Conservation (phyloP, 2,888 invertebrate species). For the Drosophila birchii region DNA sequence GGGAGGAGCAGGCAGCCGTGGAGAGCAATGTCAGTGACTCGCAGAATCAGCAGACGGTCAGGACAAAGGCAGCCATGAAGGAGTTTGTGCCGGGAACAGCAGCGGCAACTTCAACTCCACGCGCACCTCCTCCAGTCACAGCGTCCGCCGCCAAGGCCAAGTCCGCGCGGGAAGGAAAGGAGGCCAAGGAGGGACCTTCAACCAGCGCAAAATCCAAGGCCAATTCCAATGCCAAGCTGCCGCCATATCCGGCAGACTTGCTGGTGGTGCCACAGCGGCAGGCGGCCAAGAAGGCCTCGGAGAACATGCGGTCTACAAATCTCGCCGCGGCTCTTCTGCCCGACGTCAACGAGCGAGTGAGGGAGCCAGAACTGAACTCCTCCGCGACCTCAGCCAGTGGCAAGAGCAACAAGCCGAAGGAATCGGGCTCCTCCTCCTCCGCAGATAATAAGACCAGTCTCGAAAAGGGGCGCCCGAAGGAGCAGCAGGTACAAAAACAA, state of each 20-base stretch:
- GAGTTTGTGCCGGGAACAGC: conserved; percentile 88
- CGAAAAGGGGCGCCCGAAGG: conserved; percentile 69
- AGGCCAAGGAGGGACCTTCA: conserved; percentile 21
- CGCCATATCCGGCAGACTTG: conserved; percentile 89
- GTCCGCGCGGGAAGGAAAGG: conserved; percentile 32
- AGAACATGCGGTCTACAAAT: conserved; percentile 91
- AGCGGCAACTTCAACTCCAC: conserved; percentile 23
- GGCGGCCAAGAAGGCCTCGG: conserved; percentile 95
- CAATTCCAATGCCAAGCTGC: conserved; percentile 25
- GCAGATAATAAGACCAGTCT: conserved; percentile 84
- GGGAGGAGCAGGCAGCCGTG: conserved; percentile 84
- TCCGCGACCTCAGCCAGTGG: conserved; percentile 18
- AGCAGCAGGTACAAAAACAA: conserved; percentile 53
- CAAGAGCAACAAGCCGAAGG: conserved; percentile 43
- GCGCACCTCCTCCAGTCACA: conserved; percentile 64
- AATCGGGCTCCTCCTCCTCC: conserved; percentile 1
- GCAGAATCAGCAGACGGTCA: conserved; percentile 88
- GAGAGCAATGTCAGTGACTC: conserved; percentile 89
- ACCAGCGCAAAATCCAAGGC: conserved; percentile 29
- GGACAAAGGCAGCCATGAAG: conserved; percentile 94
- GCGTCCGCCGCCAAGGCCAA: conserved; percentile 55
- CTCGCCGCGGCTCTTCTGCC: conserved; percentile 67
- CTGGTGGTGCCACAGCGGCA: conserved; percentile 94
- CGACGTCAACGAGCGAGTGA: conserved; percentile 56
- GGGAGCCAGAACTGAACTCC: conserved; percentile 52